Conservation (phyloP, 2,113 vertebrate species). For the Mormyrus lacerda region DNA sequence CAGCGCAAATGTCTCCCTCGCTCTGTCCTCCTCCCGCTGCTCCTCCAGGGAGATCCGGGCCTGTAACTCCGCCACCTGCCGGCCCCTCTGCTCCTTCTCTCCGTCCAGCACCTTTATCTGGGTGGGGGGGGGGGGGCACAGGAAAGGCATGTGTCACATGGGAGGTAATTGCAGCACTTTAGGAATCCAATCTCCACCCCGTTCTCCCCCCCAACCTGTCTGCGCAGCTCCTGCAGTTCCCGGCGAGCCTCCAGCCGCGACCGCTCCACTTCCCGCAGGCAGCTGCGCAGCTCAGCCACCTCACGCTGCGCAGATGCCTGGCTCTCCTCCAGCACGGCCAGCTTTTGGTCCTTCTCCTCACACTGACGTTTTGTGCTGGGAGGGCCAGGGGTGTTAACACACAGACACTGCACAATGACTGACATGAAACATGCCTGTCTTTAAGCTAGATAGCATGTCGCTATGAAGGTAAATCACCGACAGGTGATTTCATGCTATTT, state of each 20-base stretch:
- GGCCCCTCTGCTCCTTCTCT: constrained; percentile 70
- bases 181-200: background rate
- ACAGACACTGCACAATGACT: background rate
- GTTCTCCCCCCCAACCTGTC: constrained; percentile 62
- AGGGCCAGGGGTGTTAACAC: background rate
- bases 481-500: background rate
- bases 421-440: background rate
- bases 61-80: constrained; percentile 74
- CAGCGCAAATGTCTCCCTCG: constrained; percentile 64
- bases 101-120: constrained; percentile 82
- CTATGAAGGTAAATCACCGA: background rate
- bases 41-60: constrained; percentile 70
- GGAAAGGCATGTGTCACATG: background rate
- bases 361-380: constrained; percentile 72
- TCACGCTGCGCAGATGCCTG: constrained; percentile 66
- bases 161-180: background rate
- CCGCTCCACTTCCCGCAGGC: constrained; percentile 76
- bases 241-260: constrained; percentile 77
- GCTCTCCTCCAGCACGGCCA: constrained; percentile 70
- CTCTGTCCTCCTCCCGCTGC: constrained; percentile 74
- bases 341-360: constrained; percentile 81
- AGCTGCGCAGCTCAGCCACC: constrained; percentile 67
- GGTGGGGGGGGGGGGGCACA: background rate
- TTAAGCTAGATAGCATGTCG: background rate
- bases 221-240: constrained; percentile 85